Conservation (phyloP, 2,113 vertebrate genomes). For the Trogon melanurus region DNA sequence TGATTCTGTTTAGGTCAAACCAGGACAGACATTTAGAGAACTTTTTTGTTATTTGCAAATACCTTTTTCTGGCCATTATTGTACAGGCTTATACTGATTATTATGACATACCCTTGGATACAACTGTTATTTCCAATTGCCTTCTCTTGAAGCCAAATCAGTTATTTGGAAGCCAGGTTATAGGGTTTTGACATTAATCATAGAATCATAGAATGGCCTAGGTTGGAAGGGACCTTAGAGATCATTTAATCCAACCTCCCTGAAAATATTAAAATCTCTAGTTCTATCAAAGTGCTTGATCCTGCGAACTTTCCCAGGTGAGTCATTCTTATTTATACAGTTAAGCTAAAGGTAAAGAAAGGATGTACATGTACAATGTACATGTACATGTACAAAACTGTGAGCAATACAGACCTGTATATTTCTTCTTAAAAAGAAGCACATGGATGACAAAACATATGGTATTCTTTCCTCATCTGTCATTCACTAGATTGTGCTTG, state of each 20-base stretch:
- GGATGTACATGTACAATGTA: no score
- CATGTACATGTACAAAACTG: slow-evolving; percentile 69
- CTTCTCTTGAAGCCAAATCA: background rate
- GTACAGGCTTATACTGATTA: slow-evolving; percentile 2
- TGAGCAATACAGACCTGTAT: slow-evolving; percentile 32
- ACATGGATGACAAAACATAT: slow-evolving; percentile 5
- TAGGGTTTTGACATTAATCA: background rate
- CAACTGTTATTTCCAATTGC: background rate
- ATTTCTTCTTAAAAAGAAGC: slow-evolving; percentile 11
- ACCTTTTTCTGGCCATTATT: background rate
- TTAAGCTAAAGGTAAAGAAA: slow-evolving; percentile 55
- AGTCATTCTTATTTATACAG: background rate
- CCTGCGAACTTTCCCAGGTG: background rate
- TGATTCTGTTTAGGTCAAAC: no score
- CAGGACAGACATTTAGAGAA: background rate
- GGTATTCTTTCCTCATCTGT: slow-evolving; percentile 14
- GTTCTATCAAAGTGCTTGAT: slow-evolving; percentile 6
- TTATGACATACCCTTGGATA: background rate
- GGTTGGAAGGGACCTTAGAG: no score
- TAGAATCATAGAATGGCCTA: no score
- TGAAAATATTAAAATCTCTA: slow-evolving; percentile 4
- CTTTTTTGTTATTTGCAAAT: slow-evolving; percentile 5
- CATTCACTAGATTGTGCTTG: slow-evolving; percentile 15
- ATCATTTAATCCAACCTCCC: no score
- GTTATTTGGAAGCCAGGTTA: slow-evolving; percentile 28